Base-by-base conservation (phyloP, 2,888 invertebrate species). In the Drosophila neonasuta region DNA sequence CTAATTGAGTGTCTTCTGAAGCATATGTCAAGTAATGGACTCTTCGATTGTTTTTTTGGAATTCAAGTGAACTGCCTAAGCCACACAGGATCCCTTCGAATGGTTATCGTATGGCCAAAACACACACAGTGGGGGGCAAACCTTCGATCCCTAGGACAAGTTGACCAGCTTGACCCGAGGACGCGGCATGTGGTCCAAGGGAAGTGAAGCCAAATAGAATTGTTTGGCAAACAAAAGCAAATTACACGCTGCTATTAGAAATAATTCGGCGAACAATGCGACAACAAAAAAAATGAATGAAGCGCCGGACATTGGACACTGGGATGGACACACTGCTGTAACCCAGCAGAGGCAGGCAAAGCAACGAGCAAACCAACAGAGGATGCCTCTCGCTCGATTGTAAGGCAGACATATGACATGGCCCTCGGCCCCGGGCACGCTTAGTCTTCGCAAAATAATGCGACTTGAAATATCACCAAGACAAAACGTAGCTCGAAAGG, bases 211-310 rank as follows among this genome's bases (percentile, higher is more conserved):
- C 87, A 87, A 83, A 83, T 83, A 83, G 86, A 83, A 87, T 83
- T 83, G 83, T 83, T 87, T 6, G 83, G 78, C 86, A 87, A 87
- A 84, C 84, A 87, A 86, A 87, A 71, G 70, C 75, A 80, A 84
- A 86, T 84, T 86, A 87, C 87, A 87, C 62, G 79, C 84, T 80
- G 87, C 87, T 80, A 85, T 85, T 85, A 85, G 85, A 84, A 81
- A 81, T 72, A 72, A 74, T 85, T 74, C 77, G 72, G 67, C 67
- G 69, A 85, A 84, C 87, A 85, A 84, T 81, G 79, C 32, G 24
- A 46, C 45, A 29, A 24, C 24, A 24, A 24, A 44, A 44, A 34
- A 17, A 9, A 20, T 45, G 54, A 44, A 56, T 73, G 71, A 67
- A 80, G 86, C 73, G 78, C 84, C 81, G 78, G 78, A 77, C 87